Conservation (phyloP, 2,888 invertebrate species). For the Cryptophagus acutangulus region DNA sequence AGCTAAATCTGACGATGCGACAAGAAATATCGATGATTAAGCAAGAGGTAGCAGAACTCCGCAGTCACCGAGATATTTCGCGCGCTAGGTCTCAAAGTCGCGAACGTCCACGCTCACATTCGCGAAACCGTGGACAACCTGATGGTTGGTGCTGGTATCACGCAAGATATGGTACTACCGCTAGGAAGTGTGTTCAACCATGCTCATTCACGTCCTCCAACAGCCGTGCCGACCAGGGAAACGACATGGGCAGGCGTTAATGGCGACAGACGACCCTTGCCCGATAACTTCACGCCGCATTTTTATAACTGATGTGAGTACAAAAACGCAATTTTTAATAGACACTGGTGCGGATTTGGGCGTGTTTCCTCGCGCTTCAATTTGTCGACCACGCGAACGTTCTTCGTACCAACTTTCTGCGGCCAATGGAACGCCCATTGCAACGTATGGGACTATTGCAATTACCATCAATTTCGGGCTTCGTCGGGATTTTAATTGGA, state of each 20-base stretch:
- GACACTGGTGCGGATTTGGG: not conserved
- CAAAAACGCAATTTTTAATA: not conserved
- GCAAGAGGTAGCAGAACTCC: no score
- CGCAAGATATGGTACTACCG: not conserved
- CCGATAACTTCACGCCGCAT: not conserved
- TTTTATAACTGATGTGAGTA: not conserved
- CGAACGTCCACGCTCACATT: not conserved
- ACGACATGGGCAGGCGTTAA: not conserved
- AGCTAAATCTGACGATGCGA: no score
- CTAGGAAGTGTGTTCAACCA: not conserved
- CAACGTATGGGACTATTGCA: constrained; percentile 6
- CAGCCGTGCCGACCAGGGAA: no score
- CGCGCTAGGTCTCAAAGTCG: not conserved
- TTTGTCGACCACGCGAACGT: not conserved
- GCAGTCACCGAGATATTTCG: no score
- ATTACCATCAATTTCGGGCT: constrained; percentile 5
- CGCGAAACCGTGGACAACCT: not conserved
- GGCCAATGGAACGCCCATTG: not conserved
- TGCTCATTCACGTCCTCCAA: not conserved
- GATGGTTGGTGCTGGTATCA: not conserved
- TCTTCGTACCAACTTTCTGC: not conserved
- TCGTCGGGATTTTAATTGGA: constrained; percentile 8
- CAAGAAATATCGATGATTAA: not conserved
- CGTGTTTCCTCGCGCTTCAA: not conserved
- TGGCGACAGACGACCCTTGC: constrained; percentile 1